Percentiles rank a stretch among this genome's conserved stretches.
Conservation (phyloP, 2,888 invertebrate species). For the Rhamphomyia laevipes region DNA sequence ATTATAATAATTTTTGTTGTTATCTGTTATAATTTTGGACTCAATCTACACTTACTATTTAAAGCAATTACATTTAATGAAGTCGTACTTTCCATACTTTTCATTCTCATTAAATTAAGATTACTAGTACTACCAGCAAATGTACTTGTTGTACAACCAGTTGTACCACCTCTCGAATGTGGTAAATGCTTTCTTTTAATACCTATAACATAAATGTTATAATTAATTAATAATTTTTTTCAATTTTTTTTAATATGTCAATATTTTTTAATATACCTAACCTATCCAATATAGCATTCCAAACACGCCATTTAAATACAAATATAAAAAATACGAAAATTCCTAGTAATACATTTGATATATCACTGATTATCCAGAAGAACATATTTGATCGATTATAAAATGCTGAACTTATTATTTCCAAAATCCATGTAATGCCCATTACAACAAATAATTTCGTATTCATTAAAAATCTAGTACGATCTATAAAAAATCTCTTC, state of each 20-base stretch:
- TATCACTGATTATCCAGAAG: conserved; percentile 45
- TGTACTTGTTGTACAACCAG: background rate
- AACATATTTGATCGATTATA: conserved; percentile 41
- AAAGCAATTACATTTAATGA: conserved; percentile 11
- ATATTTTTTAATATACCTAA: conserved; percentile 35
- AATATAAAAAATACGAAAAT: conserved; percentile 62
- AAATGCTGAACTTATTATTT: conserved; percentile 48
- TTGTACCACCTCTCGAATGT: background rate
- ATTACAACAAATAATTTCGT: conserved; percentile 66
- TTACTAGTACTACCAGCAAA: conserved; percentile 13
- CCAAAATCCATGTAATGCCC: conserved; percentile 64
- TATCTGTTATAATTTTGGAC: background rate
- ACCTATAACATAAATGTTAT: background rate
- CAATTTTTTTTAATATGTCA: too few species aligned
- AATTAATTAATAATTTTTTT: background rate
- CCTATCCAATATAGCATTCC: conserved; percentile 44
- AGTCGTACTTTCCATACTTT: conserved; percentile 18
- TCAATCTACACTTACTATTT: background rate
- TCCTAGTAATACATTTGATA: conserved; percentile 58
- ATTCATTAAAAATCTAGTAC: conserved; percentile 58
- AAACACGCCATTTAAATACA: conserved; percentile 55
- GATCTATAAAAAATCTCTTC: conserved; percentile 51
- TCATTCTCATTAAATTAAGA: conserved; percentile 21
- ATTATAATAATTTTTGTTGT: too few species aligned
- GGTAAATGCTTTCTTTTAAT: background rate